Evolutionary conservation across 2,888 invertebrate species (phyloP).

Genomic region (Eudasyphora cyanicolor): DNA sequence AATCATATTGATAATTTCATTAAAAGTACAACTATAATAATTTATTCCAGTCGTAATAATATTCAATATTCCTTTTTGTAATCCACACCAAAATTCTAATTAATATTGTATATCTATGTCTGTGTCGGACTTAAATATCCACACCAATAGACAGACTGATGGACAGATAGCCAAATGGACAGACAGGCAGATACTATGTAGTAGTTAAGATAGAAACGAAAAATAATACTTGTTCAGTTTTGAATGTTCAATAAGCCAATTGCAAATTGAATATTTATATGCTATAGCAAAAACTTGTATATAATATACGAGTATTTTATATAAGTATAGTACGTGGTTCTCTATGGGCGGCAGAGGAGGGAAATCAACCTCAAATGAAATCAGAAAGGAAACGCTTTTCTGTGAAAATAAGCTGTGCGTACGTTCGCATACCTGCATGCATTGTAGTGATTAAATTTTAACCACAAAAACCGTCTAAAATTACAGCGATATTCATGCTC

Average conservation of each 20-base stretch:
- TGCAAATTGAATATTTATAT: neutral
- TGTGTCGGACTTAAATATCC: neutral
- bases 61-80: neutral
- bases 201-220: neutral
- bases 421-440: slow-evolving; percentile 61
- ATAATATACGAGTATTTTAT: neutral
- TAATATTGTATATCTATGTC: neutral
- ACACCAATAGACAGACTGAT: neutral
- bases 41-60: neutral
- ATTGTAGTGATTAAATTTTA: slow-evolving; percentile 64
- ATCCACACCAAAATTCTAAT: neutral
- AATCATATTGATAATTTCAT: too few relatives aligned
- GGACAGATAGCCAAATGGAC: neutral
- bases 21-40: too few relatives aligned
- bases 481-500: slow-evolving; percentile 44
- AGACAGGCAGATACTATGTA: neutral
- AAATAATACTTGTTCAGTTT: neutral
- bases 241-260: neutral
- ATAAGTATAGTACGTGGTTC: neutral
- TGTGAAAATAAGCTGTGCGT: slow-evolving; percentile 16
- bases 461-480: slow-evolving; percentile 61
- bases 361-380: slow-evolving; percentile 18
- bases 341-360: neutral
- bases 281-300: too few relatives aligned
- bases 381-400: neutral